Percentiles rank a stretch among this genome's conserved stretches.
Conservation (phyloP, 2,797 vertebrate species). For the Synanceia verrucosa region DNA sequence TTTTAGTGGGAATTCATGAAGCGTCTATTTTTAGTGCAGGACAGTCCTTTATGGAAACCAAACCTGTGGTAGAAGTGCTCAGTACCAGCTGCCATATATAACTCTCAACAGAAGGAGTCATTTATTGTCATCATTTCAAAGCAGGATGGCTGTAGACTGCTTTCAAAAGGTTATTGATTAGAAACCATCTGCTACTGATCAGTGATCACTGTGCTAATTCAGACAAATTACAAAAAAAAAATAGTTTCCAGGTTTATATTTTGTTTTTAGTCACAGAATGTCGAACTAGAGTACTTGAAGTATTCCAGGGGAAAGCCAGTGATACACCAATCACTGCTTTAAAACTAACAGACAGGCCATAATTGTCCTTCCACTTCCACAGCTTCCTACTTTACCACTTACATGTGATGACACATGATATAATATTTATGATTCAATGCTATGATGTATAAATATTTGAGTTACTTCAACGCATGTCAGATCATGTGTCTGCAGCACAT, state of each 20-base stretch:
- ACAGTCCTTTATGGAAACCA: constrained; percentile 11
- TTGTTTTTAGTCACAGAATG: too few relatives aligned
- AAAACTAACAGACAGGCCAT: not conserved
- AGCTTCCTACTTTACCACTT: not conserved
- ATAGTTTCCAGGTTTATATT: not conserved
- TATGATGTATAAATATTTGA: not conserved
- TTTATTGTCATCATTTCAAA: constrained; percentile 21
- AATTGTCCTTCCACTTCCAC: not conserved
- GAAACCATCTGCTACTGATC: constrained; percentile 21
- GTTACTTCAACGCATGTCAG: not conserved
- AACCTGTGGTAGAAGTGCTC: not conserved
- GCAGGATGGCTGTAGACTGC: constrained; percentile 6
- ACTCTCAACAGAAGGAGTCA: constrained; percentile 14
- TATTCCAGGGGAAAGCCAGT: too few relatives aligned
- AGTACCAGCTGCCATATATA: constrained; percentile 23
- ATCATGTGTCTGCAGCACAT: not conserved
- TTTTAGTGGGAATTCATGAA: constrained; percentile 38
- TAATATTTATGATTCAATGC: not conserved
- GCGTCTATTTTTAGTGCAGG: constrained; percentile 50
- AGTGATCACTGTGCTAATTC: not conserved
- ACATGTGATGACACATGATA: not conserved
- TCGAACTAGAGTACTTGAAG: too few relatives aligned
- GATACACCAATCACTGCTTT: not conserved
- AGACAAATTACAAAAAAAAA: not conserved
- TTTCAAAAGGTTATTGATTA: constrained; percentile 24